Evolutionary conservation across 2,797 vertebrate genomes (phyloP), one percentile per base, ranked within the genome.

Genomic region (Vultur gryphus): DNA sequence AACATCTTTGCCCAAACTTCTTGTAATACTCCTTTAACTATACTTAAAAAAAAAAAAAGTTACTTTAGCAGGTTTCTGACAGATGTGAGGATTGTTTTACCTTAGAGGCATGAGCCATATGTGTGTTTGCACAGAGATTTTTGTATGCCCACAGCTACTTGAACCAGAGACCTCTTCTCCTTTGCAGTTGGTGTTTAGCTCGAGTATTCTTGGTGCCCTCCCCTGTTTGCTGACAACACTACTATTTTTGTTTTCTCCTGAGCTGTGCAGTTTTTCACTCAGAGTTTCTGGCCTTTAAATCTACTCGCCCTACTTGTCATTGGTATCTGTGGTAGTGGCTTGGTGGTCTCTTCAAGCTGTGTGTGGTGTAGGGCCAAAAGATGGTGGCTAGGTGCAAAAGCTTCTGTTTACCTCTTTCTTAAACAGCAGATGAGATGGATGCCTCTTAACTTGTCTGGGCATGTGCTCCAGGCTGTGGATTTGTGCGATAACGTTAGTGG

Each of bases 231-330:
- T 93, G 90, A 64, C 89, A 87, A 24, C 17, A 67, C 24, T 5
- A 6, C 48, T 92, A 23, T 83, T 94, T 93, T 85, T 91, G 23
- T 33, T 80, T 92, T 73, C 44, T 11, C 37, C 48, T 66, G 55
- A 77, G 51, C 43, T 65, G 25, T 0, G 0, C 44, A 20, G 17
- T 77, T 94, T 94, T 93, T 85, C 33, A 16, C 23, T 80, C 1
- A 0, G n/a, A 65, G 43, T 86, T 90, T 95, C 61, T 88, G 61
- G 61, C 24, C 41, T 93, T 77, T 37, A 51, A 67, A 57, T 77
- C 51, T 70, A 4, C 20, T 90, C 5, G 1, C 31, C 21, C 21
- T 89, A 2, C 39, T 83, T 89, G 48, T 59, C 13, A 6, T n/a
- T 59, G 31, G 4, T 35, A 26, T 67, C 31, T 82, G 9, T n/a